Evolutionary conservation across 2,888 invertebrate species (phyloP).

Genomic region (Oscheius sp.): DNA sequence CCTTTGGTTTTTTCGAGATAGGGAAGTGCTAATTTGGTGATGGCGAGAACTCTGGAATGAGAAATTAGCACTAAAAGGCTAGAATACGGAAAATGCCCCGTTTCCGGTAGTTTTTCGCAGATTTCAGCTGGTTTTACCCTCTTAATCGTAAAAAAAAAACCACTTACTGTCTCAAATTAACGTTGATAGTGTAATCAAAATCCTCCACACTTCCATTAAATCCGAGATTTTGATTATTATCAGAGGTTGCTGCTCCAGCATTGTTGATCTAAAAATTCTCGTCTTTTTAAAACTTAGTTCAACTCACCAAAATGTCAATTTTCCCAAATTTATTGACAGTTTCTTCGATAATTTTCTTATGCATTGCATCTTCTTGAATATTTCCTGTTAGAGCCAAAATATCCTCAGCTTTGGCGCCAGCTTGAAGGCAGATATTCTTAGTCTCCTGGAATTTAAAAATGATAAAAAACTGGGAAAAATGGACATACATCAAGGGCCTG

Average conservation of each 20-base stretch:
- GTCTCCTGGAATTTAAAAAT: conserved; percentile 6
- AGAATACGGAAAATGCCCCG: too few species aligned
- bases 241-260: conserved; percentile 30
- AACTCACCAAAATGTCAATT: background rate
- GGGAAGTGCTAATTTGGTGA: background rate
- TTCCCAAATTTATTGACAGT: conserved; percentile 4
- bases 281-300: background rate
- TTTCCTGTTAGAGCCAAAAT: background rate
- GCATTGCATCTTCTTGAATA: background rate
- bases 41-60: conserved; percentile 56
- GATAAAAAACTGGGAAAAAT: background rate
- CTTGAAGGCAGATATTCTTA: background rate
- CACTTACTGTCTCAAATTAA: background rate
- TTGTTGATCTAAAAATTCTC: conserved; percentile 29
- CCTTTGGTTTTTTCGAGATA: background rate
- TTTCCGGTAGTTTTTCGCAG: too few species aligned
- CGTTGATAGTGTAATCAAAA: background rate
- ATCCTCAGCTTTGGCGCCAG: background rate
- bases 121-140: too few species aligned
- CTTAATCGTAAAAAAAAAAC: background rate
- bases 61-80: too few species aligned
- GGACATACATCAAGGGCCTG: background rate
- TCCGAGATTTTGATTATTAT: conserved; percentile 11
- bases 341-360: background rate
- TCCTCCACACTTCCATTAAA: background rate